These are phyloP conservation scores for Coryphaenoides rupestris DNA, from an alignment of 2,113 vertebrate genomes.

Conservation along the genomic window DNA sequence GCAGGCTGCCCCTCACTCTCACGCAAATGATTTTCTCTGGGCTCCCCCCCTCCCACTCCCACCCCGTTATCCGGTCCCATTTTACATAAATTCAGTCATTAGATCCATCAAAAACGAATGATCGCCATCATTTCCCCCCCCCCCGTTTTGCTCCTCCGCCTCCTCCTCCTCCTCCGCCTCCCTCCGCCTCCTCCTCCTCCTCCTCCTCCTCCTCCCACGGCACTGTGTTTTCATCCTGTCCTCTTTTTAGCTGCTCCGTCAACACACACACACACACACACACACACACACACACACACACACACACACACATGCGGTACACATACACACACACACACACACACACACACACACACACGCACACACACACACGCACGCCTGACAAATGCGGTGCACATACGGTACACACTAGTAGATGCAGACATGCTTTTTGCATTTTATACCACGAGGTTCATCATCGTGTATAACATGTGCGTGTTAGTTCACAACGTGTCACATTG, in stretches of 20 bases:
- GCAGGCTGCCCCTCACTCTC: neutral
- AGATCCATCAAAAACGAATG: constrained; percentile 61
- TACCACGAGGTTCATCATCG: too few species aligned
- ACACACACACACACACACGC: neutral
- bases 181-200: constrained; percentile 31
- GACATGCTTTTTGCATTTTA: too few species aligned
- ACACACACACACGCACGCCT: neutral
- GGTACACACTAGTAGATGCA: too few species aligned
- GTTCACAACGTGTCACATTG: too few species aligned
- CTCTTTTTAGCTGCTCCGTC: constrained; percentile 11
- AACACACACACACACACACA: neutral
- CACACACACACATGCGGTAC: too few species aligned
- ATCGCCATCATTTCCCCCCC: constrained; percentile 4
- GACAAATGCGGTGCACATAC: constrained; percentile 8
- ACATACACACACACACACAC: neutral
- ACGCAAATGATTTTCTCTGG: constrained; percentile 58
- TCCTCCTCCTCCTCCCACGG: constrained; percentile 29
- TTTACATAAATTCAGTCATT: constrained; percentile 67
- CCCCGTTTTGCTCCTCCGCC: constrained; percentile 8
- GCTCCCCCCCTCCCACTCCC: constrained; percentile 37
- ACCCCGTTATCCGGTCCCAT: constrained; percentile 48
- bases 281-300: too few species aligned
- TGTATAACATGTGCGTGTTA: too few species aligned
- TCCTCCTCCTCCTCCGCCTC: constrained; percentile 2
- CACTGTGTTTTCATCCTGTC: constrained; percentile 21